phyloP scores from a whole-genome alignment of 2,113 vertebrate genomes.

The Myocastor coypus region DNA sequence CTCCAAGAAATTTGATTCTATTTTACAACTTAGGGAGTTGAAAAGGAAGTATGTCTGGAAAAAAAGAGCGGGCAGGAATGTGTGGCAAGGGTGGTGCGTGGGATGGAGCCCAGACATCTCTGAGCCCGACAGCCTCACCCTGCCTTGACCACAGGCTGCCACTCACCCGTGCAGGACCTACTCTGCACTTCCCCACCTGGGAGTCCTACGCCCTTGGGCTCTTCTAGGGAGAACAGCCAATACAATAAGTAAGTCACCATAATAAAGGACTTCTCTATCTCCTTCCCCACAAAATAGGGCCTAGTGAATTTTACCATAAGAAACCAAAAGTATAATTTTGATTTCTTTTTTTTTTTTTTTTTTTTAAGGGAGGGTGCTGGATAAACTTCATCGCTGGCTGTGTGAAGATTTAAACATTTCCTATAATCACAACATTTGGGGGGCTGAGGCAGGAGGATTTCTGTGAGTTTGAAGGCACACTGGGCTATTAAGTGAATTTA shows the following conservation, averaged over 20 bases:
- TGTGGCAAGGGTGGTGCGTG: neutral
- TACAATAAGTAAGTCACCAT: neutral
- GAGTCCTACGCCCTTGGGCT: neutral
- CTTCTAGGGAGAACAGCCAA: neutral
- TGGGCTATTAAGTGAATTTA: neutral
- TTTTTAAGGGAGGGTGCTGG: no score
- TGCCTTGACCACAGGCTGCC: neutral
- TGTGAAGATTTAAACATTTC: neutral
- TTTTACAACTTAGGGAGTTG: slow-evolving; percentile 38
- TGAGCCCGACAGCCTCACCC: neutral
- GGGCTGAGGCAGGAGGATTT: neutral
- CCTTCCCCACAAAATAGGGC: neutral
- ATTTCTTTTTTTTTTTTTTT: neutral
- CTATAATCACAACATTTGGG: neutral
- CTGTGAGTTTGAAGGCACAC: neutral
- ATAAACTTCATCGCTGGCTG: neutral
- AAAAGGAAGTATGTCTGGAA: slow-evolving; percentile 34
- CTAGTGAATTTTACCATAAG: neutral
- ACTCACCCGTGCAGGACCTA: neutral
- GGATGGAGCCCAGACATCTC: neutral
- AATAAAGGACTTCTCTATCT: neutral
- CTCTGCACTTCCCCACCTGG: neutral
- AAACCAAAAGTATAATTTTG: neutral
- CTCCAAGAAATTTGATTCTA: slow-evolving; percentile 63
- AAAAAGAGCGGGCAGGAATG: neutral